Percentiles rank a stretch among this genome's conserved stretches.
phyloP scores from a whole-genome alignment of 2,797 vertebrate species.

The Gymnothorax javanicus region DNA sequence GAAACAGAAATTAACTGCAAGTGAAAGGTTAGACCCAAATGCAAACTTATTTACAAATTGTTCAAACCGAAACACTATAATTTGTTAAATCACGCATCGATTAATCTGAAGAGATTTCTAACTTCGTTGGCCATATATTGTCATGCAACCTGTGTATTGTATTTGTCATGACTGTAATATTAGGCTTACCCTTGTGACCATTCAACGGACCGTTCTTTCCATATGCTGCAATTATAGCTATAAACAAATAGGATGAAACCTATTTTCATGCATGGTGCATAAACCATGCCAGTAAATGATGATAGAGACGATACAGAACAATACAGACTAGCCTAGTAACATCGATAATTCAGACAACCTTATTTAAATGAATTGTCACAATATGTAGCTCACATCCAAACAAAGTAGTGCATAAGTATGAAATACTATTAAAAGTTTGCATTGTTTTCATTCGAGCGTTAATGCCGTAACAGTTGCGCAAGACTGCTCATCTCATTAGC shows the following conservation, averaged over 20 bases:
- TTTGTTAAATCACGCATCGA: background rate
- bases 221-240: constrained; percentile 16
- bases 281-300: background rate
- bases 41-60: background rate
- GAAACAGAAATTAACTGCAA: background rate
- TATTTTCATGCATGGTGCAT: background rate
- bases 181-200: background rate
- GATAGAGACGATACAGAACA: background rate
- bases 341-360: background rate
- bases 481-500: background rate
- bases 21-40: background rate
- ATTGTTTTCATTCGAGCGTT: constrained; percentile 7
- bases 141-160: background rate
- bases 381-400: background rate
- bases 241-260: constrained; percentile 17
- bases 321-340: background rate
- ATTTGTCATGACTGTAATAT: background rate
- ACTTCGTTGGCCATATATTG: background rate
- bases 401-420: background rate
- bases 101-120: constrained; percentile 5
- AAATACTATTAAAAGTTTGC: background rate
- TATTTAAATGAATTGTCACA: constrained; percentile 4
- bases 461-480: background rate
- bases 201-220: background rate
- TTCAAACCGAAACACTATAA: constrained; percentile 14